These are phyloP conservation scores for Proisotoma minuta DNA, from an alignment of 2,888 invertebrate species.

Conservation along the genomic window DNA sequence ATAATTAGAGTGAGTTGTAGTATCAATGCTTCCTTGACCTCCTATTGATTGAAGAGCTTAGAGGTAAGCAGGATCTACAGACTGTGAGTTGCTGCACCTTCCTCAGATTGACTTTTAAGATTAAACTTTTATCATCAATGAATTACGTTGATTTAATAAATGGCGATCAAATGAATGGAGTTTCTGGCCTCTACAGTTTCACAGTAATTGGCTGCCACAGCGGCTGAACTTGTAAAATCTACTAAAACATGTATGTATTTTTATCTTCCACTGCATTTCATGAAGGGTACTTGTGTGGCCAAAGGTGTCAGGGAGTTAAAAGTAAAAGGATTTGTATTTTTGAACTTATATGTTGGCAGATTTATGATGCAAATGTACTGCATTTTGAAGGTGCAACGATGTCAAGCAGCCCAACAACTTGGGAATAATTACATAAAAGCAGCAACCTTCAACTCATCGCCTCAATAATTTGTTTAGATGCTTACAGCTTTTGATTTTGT, in stretches of 20 bases:
- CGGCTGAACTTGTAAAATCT: no score
- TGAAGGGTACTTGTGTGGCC: no score
- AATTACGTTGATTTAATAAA: not conserved
- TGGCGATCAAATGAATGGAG: not conserved
- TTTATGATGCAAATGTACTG: not conserved
- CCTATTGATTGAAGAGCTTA: slow-evolving; percentile 14
- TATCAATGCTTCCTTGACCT: slow-evolving; percentile 19
- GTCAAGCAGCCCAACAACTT: not conserved
- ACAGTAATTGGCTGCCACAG: no score
- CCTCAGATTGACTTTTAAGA: not conserved
- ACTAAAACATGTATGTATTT: no score
- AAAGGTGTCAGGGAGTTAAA: no score
- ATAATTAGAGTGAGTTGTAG: no score
- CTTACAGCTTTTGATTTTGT: not conserved
- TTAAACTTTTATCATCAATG: not conserved
- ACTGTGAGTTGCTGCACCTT: not conserved
- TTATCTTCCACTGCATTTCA: no score
- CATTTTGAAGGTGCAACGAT: not conserved
- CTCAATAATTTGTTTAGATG: no score
- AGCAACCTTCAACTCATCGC: slow-evolving; percentile 4
- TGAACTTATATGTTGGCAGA: not conserved
- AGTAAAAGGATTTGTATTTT: not conserved
- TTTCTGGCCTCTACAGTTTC: no score
- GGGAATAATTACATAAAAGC: not conserved
- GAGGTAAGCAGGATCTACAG: slow-evolving; percentile 16